These are phyloP conservation scores for Flabesymbios commensalis DNA, from an alignment of 2,888 invertebrate genomes.

Conservation along the genomic window DNA sequence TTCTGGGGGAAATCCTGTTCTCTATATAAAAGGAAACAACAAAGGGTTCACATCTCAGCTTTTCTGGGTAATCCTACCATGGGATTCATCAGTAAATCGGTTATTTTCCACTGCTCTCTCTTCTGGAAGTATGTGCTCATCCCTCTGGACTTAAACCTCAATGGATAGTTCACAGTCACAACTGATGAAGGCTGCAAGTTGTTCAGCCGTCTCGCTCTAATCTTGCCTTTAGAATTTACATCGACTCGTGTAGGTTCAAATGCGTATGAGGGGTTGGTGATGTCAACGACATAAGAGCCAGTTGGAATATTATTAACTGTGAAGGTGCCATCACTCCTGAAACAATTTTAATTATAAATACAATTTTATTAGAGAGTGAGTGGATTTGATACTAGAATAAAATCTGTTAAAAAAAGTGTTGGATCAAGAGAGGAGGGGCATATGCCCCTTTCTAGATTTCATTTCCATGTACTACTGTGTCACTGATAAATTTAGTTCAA, in stretches of 20 bases:
- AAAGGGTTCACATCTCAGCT: no score
- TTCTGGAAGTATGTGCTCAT: constrained; percentile 77
- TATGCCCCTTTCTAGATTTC: no score
- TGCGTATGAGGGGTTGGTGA: constrained; percentile 84
- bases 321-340: constrained; percentile 88
- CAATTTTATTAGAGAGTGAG: no score
- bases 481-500: no score
- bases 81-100: constrained; percentile 94
- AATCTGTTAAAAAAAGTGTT: no score
- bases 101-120: constrained; percentile 94
- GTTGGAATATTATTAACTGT: constrained; percentile 72
- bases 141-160: constrained; percentile 84
- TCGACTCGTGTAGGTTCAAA: constrained; percentile 96
- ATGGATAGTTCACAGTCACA: constrained; percentile 79
- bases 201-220: constrained; percentile 91
- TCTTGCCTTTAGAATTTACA: constrained; percentile 96
- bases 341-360: no score
- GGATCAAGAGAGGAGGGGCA: no score
- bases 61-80: no score
- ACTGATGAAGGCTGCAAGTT: constrained; percentile 89
- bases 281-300: constrained; percentile 87
- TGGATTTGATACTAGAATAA: no score
- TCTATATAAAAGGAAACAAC: no score
- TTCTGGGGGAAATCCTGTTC: no score
- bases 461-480: no score